A percentile compares a stretch with the other conserved stretches of the same genome.
phyloP scores from a whole-genome alignment of 2,113 vertebrate genomes.

The Campylomormyrus numenius region DNA sequence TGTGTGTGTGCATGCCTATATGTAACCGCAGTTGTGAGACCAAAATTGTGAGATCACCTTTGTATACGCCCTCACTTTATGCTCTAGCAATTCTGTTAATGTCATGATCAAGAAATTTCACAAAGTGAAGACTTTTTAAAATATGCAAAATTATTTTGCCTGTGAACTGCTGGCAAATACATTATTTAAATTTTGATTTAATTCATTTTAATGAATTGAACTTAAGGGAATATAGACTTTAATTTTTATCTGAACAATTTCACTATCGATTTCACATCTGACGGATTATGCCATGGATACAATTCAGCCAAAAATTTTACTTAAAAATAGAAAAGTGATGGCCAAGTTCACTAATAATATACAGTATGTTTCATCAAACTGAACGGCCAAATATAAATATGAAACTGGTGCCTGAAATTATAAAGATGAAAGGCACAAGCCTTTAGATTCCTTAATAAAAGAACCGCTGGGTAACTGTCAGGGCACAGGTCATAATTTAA shows the following conservation, averaged over 20 bases:
- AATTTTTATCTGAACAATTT: neutral
- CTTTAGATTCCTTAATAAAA: neutral
- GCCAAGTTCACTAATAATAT: neutral
- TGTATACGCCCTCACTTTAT: neutral
- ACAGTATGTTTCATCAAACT: neutral
- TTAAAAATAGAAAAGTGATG: neutral
- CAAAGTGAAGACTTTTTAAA: neutral
- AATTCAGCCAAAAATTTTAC: neutral
- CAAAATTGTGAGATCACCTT: neutral
- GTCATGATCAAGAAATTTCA: neutral
- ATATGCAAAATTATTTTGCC: constrained; percentile 3
- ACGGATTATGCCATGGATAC: neutral
- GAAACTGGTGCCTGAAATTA: neutral
- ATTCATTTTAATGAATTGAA: neutral
- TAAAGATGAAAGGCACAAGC: neutral
- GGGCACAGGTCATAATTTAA: neutral
- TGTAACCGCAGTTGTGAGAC: neutral
- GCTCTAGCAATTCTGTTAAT: neutral
- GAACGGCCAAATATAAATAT: neutral
- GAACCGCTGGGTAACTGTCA: neutral
- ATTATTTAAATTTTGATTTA: neutral
- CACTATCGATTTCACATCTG: neutral
- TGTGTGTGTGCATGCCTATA: neutral
- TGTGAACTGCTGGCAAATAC: neutral
- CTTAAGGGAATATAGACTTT: neutral